phyloP scores from a whole-genome alignment of 2,797 vertebrate species.

The Melanitta fusca region DNA sequence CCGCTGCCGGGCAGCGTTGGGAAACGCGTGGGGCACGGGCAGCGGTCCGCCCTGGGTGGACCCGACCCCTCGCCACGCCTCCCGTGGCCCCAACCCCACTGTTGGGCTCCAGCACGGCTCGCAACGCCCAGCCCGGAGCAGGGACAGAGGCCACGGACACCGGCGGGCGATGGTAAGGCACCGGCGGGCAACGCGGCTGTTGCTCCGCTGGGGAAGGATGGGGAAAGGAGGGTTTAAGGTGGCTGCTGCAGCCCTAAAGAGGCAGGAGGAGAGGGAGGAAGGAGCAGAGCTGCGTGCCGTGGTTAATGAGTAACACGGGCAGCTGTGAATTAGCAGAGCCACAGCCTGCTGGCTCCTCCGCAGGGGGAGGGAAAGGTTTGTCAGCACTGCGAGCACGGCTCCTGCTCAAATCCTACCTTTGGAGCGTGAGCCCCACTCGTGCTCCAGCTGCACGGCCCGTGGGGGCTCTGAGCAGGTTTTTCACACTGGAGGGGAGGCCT shows the following conservation, averaged over 20 bases:
- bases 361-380: neutral
- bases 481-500: neutral
- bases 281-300: neutral
- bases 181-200: neutral
- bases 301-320: constrained; percentile 43
- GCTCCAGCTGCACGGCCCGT: neutral
- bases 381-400: rapidly evolving
- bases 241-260: neutral
- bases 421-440: rapidly evolving
- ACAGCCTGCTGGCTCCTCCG: neutral
- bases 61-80: constrained; percentile 40
- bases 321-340: neutral
- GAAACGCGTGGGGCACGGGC: neutral
- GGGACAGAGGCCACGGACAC: neutral
- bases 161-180: constrained; percentile 41
- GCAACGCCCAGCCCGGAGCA: neutral
- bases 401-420: rapidly evolving
- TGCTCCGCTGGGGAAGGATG: neutral
- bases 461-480: neutral
- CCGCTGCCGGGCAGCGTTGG: rapidly evolving
- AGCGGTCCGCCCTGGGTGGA: neutral
- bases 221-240: neutral
- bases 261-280: neutral
- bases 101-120: neutral
- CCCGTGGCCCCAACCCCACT: neutral